Evolutionary conservation across 2,888 invertebrate genomes (phyloP).

Genomic region (Phasia obesa): DNA sequence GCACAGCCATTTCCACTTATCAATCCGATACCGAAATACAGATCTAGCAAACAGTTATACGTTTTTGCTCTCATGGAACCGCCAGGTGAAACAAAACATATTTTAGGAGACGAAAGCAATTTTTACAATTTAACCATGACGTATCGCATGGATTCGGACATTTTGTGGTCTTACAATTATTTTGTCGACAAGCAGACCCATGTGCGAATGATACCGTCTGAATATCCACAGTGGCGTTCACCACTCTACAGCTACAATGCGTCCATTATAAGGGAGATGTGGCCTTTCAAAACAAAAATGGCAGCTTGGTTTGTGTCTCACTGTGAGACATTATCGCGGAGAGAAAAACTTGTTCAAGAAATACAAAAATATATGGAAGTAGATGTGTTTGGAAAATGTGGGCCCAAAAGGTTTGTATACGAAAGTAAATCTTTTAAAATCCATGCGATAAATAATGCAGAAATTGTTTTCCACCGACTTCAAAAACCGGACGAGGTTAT

Average conservation of each 20-base stretch:
- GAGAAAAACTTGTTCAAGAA: conserved; percentile 82
- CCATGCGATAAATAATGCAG: too few relatives aligned
- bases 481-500: too few relatives aligned
- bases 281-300: conserved; percentile 82
- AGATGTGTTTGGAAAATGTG: conserved; percentile 87
- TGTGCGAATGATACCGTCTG: conserved; percentile 76
- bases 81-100: conserved; percentile 80
- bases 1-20: conserved; percentile 80
- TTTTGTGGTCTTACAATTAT: conserved; percentile 82
- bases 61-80: conserved; percentile 83
- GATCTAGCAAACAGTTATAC: conserved; percentile 83
- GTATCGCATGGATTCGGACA: conserved; percentile 84
- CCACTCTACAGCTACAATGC: conserved; percentile 73
- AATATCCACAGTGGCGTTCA: conserved; percentile 76
- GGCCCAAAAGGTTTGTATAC: conserved; percentile 78
- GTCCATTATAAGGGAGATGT: conserved; percentile 69
- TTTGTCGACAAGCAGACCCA: conserved; percentile 77
- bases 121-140: conserved; percentile 85
- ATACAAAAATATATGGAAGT: conserved; percentile 84
- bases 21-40: conserved; percentile 78
- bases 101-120: conserved; percentile 77
- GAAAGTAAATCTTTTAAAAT: too few relatives aligned
- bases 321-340: conserved; percentile 82
- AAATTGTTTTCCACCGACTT: too few relatives aligned
- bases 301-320: conserved; percentile 85